Base-by-base conservation (phyloP, 2,113 vertebrate genomes). In the Anarrhichthys ocellatus region DNA sequence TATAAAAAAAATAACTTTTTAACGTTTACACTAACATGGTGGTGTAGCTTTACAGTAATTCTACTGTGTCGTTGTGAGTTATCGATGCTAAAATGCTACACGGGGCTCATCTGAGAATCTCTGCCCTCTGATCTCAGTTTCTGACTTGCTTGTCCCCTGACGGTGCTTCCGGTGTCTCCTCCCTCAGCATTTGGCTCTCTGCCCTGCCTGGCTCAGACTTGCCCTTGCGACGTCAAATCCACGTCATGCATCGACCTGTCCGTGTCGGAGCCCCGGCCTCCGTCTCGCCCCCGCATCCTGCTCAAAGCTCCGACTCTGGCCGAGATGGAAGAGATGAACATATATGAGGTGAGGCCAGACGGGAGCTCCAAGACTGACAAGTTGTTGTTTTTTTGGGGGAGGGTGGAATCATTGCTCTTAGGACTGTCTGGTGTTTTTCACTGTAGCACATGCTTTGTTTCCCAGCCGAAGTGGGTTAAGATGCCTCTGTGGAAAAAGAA, bases 281-380 rank as follows among this genome's bases (percentile, higher is more conserved):
- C 80, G 0, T 79, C 94, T 0, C 95, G 97, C 46, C 96, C 96
- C 0, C 96, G 97, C 0, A 78, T 99, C 73, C 93, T 98, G 66
- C 96, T 99, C 29, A 99, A 99, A 89, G 98, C 98, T 0, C 98
- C 98, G 5, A 99, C 98, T 0, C 93, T 99, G 89, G 97, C 96
- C 0, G 98, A 99, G 93, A 98, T 99, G 97, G 98, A 99, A 78
- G 98, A 99, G 94, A 98, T 99, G 98, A 97, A 93, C 86, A 76
- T 96, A 5, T 99, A 96, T 0, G 98, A 99, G 96, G 98, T 96
- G 85, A 88, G 80, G 17, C 29, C 27, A 5, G 9, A 4, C 68
- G 24, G 27, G 20, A 70, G 56, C n/a, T n/a, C 3, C 50, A 11
- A 58, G 24, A 58, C 54, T 54, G 52, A 48, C 46, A 46, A 9